phyloP scores from a whole-genome alignment of 2,113 vertebrate genomes.

The Bagarius yarrelli region DNA sequence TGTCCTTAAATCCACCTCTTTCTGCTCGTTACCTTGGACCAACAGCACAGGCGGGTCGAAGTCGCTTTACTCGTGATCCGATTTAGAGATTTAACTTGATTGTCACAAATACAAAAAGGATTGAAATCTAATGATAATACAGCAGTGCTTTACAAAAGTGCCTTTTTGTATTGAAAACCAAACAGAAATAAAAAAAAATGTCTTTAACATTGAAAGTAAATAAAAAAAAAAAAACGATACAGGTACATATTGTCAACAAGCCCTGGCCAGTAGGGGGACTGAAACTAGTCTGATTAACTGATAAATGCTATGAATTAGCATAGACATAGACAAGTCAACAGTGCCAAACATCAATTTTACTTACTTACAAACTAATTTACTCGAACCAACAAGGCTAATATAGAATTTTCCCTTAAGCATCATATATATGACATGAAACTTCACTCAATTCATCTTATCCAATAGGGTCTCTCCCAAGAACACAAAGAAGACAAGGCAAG shows the following conservation, averaged over 20 bases:
- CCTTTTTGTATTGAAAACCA: background rate
- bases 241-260: no score
- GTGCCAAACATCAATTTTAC: no score
- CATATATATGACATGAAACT: no score
- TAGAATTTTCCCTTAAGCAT: no score
- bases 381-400: no score
- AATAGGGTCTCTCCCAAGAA: background rate
- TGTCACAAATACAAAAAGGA: background rate
- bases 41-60: background rate
- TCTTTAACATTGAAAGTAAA: background rate
- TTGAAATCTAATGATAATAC: background rate
- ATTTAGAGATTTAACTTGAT: background rate
- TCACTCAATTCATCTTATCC: background rate
- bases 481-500: background rate
- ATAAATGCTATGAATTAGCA: no score
- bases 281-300: no score
- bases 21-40: constrained; percentile 3
- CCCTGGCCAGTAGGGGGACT: no score
- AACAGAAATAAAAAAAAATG: background rate
- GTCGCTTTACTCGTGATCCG: background rate
- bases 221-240: no score
- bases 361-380: no score
- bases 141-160: background rate
- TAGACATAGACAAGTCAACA: no score
- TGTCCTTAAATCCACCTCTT: background rate